phyloP scores from a whole-genome alignment of 2,888 invertebrate genomes.

The Pollenia amentaria region DNA sequence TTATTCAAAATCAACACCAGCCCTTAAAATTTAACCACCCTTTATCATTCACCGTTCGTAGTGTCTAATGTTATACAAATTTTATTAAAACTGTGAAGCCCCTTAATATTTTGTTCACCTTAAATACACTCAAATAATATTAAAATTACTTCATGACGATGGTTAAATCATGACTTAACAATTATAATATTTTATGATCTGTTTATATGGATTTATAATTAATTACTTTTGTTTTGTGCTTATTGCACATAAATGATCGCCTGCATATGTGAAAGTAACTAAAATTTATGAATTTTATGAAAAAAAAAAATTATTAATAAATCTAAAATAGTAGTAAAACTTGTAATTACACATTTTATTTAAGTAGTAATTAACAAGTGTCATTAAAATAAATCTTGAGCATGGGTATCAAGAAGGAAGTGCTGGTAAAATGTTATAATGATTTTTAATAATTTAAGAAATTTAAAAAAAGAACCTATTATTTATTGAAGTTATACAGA shows the following conservation, averaged over 20 bases:
- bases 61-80: too few species aligned
- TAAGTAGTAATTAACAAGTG: slow-evolving; percentile 26
- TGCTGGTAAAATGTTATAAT: neutral
- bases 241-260: neutral
- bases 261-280: slow-evolving; percentile 7
- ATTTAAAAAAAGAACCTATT: too few species aligned
- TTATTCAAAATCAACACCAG: too few species aligned
- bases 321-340: neutral
- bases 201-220: slow-evolving; percentile 61
- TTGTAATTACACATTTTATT: slow-evolving; percentile 8
- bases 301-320: neutral
- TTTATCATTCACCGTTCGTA: too few species aligned
- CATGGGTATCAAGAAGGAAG: neutral
- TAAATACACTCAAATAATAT: neutral
- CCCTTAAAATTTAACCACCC: too few species aligned
- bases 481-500: too few species aligned
- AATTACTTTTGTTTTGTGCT: slow-evolving; percentile 31
- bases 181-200: slow-evolving; percentile 69
- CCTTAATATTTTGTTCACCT: neutral
- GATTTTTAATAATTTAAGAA: too few species aligned
- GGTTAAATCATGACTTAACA: slow-evolving; percentile 64
- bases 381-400: neutral
- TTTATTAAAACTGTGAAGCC: neutral
- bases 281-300: slow-evolving; percentile 22
- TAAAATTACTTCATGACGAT: slow-evolving; percentile 1